Evolutionary conservation across 2,797 vertebrate species (phyloP), one percentile per base, ranked within the genome.

Genomic region (Neomorphus geoffroyi): DNA sequence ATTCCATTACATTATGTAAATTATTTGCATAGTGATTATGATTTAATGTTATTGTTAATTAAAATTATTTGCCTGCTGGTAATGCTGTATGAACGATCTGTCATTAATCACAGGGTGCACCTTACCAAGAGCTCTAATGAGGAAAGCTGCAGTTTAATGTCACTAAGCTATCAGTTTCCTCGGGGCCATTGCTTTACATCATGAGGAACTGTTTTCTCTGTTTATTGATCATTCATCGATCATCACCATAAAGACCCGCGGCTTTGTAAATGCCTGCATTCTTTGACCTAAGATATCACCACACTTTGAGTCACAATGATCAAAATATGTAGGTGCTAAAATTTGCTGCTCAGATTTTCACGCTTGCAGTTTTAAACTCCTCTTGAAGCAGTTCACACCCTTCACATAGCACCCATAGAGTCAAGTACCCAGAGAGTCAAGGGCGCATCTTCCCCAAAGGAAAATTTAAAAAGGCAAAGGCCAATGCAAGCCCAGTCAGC

Each of bases 1-100:
- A 96, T 95, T 95, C 94, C 60, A 93, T 97, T 96, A 90, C 88
- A 92, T 96, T 97, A 96, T 92, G 90, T 94, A 97, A 96, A 96
- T 97, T 92, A 96, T 98, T 97, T 97, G 95, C 94, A 93, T 96
- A 96, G 91, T 96, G 96, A 97, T 97, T 94, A 91, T 66, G 79
- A 89, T 80, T 96, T 96, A 96, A 94, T 95, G 94, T 80, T 88
- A 80, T 82, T 92, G 64, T 88, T 96, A 96, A 97, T 96, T 97
- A 97, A 89, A 95, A 96, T 94, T 94, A 94, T 95, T 97, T 97
- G 83, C 91, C 81, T 96, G 89, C 92, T 97, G 90, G 90, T 94
- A 88, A 93, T 96, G 83, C 51, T 72, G n/a, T 91, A 70, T 79
- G 69, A 86, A 92, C 64, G 73, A 92, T 95, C 65, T 93, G 61